Evolutionary conservation across 2,888 invertebrate genomes (phyloP).

Genomic region (Pandemis cinnamomeana): DNA sequence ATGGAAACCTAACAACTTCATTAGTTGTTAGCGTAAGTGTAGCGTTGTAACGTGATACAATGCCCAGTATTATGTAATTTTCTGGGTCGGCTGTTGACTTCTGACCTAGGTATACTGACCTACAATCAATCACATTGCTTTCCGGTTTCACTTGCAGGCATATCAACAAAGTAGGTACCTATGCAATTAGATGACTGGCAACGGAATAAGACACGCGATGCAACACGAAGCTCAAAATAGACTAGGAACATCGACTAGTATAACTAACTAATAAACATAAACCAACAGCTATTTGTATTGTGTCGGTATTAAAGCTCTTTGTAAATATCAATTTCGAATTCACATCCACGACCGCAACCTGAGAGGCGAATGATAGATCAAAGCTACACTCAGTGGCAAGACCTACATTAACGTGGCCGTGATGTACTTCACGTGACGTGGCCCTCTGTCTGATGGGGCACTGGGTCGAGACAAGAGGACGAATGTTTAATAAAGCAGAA

Average conservation of each 20-base stretch:
- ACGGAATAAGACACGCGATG: slow-evolving; percentile 6
- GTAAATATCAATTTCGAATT: background rate
- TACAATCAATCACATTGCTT: slow-evolving; percentile 16
- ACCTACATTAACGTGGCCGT: too few relatives aligned
- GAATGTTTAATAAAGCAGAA: too few relatives aligned
- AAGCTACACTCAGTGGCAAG: too few relatives aligned
- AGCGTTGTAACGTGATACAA: background rate
- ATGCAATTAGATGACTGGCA: slow-evolving; percentile 22
- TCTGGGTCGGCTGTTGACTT: slow-evolving; percentile 46
- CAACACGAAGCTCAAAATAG: background rate
- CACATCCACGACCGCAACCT: too few relatives aligned
- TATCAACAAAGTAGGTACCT: background rate
- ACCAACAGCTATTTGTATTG: background rate
- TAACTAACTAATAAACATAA: background rate
- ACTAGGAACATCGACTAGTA: background rate
- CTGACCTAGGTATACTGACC: slow-evolving; percentile 40
- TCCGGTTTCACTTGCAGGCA: background rate
- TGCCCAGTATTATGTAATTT: slow-evolving; percentile 40
- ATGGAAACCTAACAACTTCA: slow-evolving; percentile 1
- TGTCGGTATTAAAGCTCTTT: too few relatives aligned
- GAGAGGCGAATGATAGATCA: too few relatives aligned
- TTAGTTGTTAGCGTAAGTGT: background rate
- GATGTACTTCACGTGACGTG: too few relatives aligned
- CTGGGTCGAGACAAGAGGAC: too few relatives aligned
- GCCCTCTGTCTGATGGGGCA: too few relatives aligned